phyloP scores from a whole-genome alignment of 2,797 vertebrate genomes.

The Rhinophrynus dorsalis region DNA sequence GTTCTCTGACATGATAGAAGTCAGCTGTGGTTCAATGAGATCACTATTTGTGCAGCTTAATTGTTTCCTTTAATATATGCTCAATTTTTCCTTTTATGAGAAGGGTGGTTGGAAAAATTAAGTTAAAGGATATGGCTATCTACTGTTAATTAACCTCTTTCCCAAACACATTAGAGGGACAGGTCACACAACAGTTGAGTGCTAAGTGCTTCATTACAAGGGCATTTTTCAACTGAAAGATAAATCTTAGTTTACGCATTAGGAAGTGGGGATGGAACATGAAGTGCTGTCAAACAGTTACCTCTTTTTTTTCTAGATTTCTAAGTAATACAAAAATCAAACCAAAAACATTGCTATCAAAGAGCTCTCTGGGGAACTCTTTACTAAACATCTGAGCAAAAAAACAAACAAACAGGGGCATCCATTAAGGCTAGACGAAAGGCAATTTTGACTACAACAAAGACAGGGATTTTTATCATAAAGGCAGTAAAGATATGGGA shows the following conservation, averaged over 20 bases:
- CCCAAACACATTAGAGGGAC: slow-evolving; percentile 75
- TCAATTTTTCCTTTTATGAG: slow-evolving; percentile 85
- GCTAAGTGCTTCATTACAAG: slow-evolving; percentile 67
- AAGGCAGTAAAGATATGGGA: no score
- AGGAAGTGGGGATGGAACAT: neutral
- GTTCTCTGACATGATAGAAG: slow-evolving; percentile 83
- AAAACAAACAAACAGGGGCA: no score
- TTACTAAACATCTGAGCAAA: no score
- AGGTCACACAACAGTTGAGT: slow-evolving; percentile 70
- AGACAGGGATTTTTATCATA: no score
- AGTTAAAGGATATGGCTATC: slow-evolving; percentile 72
- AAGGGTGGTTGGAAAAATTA: slow-evolving; percentile 74
- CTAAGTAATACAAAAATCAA: neutral
- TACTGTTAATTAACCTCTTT: slow-evolving; percentile 79
- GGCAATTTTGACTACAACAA: no score
- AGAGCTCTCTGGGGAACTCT: no score
- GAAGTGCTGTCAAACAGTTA: neutral
- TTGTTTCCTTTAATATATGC: slow-evolving; percentile 86
- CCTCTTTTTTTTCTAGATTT: neutral
- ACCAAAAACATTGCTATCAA: no score
- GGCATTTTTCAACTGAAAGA: slow-evolving; percentile 63
- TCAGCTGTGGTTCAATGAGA: slow-evolving; percentile 80
- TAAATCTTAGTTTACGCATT: slow-evolving; percentile 37
- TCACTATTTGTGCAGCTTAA: slow-evolving; percentile 84
- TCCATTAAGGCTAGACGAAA: no score